Conservation (phyloP, 1,140 invertebrate species). For the Mylabris phalerata region DNA sequence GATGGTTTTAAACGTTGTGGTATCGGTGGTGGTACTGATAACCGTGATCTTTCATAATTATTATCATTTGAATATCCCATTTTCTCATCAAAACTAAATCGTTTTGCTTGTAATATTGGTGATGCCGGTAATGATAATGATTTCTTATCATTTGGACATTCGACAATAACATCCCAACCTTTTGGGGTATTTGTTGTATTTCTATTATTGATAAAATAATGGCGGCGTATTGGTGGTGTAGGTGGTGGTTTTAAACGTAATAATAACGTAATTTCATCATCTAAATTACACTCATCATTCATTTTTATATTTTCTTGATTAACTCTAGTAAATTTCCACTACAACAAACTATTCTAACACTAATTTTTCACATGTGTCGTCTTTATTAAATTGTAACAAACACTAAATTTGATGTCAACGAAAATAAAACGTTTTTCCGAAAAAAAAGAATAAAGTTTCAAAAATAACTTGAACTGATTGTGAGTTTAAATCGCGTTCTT, state of each 20-base stretch:
- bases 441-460: no score
- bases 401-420: not conserved
- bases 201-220: not conserved
- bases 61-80: not conserved
- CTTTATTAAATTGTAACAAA: not conserved
- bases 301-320: not conserved
- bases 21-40: constrained; percentile 14
- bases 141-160: constrained; percentile 9
- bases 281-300: constrained; percentile 2
- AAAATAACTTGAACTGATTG: no score
- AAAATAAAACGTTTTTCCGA: no score
- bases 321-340: not conserved
- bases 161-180: constrained; percentile 30
- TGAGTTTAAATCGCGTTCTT: no score
- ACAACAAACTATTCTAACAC: not conserved
- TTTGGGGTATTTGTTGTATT: constrained; percentile 8
- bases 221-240: constrained; percentile 23
- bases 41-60: constrained; percentile 3
- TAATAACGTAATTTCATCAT: constrained; percentile 29
- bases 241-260: constrained; percentile 27
- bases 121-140: not conserved
- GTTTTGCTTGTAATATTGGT: not conserved
- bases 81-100: not conserved
- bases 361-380: not conserved
- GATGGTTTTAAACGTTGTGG: constrained; percentile 23